Percentiles rank a stretch among this genome's conserved stretches.
Evolutionary conservation across 2,888 invertebrate species (phyloP).

Genomic region (Mesorhabditis sp.): DNA sequence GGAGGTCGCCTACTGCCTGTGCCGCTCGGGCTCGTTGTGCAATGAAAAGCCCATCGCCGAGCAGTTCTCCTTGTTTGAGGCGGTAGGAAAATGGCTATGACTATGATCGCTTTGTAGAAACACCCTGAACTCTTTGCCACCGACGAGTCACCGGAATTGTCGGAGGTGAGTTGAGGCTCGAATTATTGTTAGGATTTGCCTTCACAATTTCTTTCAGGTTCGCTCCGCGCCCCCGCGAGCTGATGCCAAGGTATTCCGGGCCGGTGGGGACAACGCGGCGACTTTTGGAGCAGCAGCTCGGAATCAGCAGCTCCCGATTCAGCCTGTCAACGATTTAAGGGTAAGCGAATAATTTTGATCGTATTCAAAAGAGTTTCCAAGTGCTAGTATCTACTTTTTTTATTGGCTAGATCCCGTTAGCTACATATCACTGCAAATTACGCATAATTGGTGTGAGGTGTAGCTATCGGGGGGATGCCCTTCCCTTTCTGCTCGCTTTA

Average conservation of each 20-base stretch:
- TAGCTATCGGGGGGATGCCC: too few species aligned
- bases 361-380: not conserved
- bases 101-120: constrained; percentile 20
- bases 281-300: constrained; percentile 27
- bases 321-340: constrained; percentile 36
- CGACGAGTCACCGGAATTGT: constrained; percentile 13
- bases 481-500: too few species aligned
- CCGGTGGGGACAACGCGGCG: not conserved
- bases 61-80: constrained; percentile 49
- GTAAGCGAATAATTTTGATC: constrained; percentile 12
- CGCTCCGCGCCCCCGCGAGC: too few species aligned
- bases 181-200: too few species aligned
- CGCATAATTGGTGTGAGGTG: too few species aligned
- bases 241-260: not conserved
- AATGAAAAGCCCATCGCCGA: constrained; percentile 44
- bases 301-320: constrained; percentile 30
- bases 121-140: constrained; percentile 45
- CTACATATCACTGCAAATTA: too few species aligned
- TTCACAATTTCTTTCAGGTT: too few species aligned
- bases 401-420: too few species aligned
- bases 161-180: not conserved
- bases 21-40: constrained; percentile 30
- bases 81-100: constrained; percentile 15
- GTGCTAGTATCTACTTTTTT: too few species aligned
- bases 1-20: constrained; percentile 46